Evolutionary conservation across 2,797 vertebrate species (phyloP).

Genomic region (Fistularia commersonii): DNA sequence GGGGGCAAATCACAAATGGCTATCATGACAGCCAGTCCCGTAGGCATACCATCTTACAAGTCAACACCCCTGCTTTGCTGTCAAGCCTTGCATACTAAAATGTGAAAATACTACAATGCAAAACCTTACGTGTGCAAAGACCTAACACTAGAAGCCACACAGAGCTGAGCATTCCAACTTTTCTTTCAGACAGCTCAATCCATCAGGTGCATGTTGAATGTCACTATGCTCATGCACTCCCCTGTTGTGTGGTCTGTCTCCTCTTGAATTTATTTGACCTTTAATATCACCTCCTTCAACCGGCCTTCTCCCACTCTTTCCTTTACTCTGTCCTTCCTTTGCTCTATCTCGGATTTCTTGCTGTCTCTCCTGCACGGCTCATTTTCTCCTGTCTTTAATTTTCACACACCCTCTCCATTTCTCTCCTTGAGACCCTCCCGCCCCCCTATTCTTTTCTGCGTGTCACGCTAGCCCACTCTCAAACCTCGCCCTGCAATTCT

Average conservation of each 20-base stretch:
- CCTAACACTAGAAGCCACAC: too few species aligned
- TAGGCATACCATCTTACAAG: constrained; percentile 27
- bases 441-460: too few species aligned
- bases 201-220: too few species aligned
- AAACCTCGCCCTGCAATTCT: neutral
- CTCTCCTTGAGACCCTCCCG: too few species aligned
- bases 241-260: constrained; percentile 8
- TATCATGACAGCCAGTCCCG: constrained; percentile 46
- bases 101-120: constrained; percentile 5
- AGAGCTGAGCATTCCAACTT: neutral
- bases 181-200: too few species aligned
- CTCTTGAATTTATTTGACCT: constrained; percentile 25
- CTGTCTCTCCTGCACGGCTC: too few species aligned
- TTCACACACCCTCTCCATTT: too few species aligned
- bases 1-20: constrained; percentile 17
- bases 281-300: constrained; percentile 2
- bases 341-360: too few species aligned
- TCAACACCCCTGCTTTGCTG: constrained; percentile 18
- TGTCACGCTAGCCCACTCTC: too few species aligned
- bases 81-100: constrained; percentile 38
- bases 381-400: too few species aligned
- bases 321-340: neutral
- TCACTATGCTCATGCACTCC: too few species aligned
- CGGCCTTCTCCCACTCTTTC: constrained; percentile 3
- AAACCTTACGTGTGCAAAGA: too few species aligned